Base-by-base conservation (phyloP, 1,140 invertebrate genomes). In the Idris sp. region DNA sequence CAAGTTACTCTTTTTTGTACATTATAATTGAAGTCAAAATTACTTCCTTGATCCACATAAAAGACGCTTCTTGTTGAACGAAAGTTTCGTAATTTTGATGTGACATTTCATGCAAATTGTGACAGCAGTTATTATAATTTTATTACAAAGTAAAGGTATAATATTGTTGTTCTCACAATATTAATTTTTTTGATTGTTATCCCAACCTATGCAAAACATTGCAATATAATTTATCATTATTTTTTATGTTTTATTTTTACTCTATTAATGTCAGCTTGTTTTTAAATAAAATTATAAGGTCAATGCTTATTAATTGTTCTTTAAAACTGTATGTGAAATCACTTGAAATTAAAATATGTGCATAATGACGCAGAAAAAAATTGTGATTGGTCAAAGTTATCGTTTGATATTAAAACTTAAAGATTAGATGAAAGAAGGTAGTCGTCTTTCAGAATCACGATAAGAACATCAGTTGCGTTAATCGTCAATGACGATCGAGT, bases 91-190 rank as follows among this genome's bases (percentile, higher is more conserved):
- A 83, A 81, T 65, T 83, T 78, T 76, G 81, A 83, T 81, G 75
- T 83, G 81, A 82, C 81, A 83, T 83, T 83, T 83, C 79, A 82
- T 81, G 80, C 82, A 83, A 83, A 83, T n/a, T 82, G 79, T 81
- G 76, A 83, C 75, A 76, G 62, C 54, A 75, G 25, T 76, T 40
- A 73, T 80, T 78, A 72, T n/a, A n/a, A n/a, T n/a, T n/a, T n/a
- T n/a, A n/a, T n/a, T n/a, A n/a, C n/a, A n/a, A n/a, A n/a, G n/a
- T n/a, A n/a, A n/a, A n/a, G n/a, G n/a, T n/a, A n/a, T n/a, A n/a
- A n/a, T n/a, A 83, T 84, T 82, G 78, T 80, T 74, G 77, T 83
- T 81, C 77, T 81, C 80, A 81, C 80, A 80, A 78, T 74, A 73
- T 80, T 79, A 83, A 84, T 84, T 83, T 80, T 82, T 76, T 67